A percentile compares a stretch with the other conserved stretches of the same genome.
Evolutionary conservation across 1,140 invertebrate species (phyloP).

Genomic region (Anadara kagoshimensis): DNA sequence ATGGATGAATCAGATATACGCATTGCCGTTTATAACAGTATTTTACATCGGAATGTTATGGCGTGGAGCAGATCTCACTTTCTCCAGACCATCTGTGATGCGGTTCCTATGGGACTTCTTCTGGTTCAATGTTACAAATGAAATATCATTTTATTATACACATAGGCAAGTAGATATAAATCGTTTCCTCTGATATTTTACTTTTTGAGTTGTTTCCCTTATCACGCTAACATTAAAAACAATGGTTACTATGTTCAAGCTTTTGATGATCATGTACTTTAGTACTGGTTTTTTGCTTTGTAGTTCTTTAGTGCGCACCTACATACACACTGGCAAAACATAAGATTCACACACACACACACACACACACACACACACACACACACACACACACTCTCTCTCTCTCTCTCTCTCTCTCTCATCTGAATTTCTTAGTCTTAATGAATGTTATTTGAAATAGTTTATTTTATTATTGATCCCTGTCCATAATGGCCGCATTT

Average conservation of each 20-base stretch:
- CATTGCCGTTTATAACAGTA: no score
- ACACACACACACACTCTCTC: no score
- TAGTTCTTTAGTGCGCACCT: no score
- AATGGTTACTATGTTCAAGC: neutral
- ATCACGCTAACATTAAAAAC: no score
- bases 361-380: no score
- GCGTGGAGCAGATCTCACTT: slow-evolving; percentile 80
- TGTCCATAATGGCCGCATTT: neutral
- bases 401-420: neutral
- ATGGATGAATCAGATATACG: no score
- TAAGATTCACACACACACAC: no score
- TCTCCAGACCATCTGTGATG: slow-evolving; percentile 85
- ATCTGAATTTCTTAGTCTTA: neutral
- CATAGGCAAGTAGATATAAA: slow-evolving; percentile 80
- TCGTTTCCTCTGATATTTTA: no score
- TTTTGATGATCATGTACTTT: neutral
- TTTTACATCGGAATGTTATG: slow-evolving; percentile 58
- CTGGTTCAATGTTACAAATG: slow-evolving; percentile 85
- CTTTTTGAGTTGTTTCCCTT: no score
- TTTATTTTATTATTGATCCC: neutral
- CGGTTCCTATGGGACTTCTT: slow-evolving; percentile 85
- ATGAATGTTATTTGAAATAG: neutral
- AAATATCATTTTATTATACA: slow-evolving; percentile 90
- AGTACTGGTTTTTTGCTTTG: neutral
- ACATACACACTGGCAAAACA: no score